phyloP scores from a whole-genome alignment of 2,888 invertebrate genomes.

The Cyrtodaria siliqua region DNA sequence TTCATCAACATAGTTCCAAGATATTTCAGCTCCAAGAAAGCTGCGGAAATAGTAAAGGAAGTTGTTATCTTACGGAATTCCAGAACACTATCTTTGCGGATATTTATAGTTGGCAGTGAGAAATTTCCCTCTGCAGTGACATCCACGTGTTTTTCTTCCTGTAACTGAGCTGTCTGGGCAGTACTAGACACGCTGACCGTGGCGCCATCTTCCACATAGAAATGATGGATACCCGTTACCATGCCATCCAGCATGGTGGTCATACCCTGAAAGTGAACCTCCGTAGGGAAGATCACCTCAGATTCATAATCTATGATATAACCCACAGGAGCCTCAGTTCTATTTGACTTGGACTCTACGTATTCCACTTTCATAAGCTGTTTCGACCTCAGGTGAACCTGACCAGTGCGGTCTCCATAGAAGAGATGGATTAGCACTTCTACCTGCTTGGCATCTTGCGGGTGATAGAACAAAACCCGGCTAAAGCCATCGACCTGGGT shows the following conservation, averaged over 20 bases:
- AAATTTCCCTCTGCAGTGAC: constrained; percentile 73
- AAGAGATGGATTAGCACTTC: constrained; percentile 68
- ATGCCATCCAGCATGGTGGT: constrained; percentile 72
- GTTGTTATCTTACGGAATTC: constrained; percentile 64
- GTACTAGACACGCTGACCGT: constrained; percentile 67
- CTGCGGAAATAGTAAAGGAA: constrained; percentile 69
- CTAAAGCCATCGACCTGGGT: constrained; percentile 71
- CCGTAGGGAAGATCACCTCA: constrained; percentile 75
- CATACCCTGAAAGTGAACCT: constrained; percentile 76
- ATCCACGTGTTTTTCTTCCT: constrained; percentile 62
- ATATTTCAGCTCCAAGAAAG: constrained; percentile 75
- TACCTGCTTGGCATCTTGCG: constrained; percentile 45
- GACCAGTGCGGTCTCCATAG: constrained; percentile 76
- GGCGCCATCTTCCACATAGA: constrained; percentile 73
- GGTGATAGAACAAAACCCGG: constrained; percentile 72
- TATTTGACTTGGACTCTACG: constrained; percentile 72
- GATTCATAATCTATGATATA: constrained; percentile 74
- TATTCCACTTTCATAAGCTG: constrained; percentile 72
- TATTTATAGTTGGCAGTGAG: constrained; percentile 72
- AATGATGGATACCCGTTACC: constrained; percentile 74
- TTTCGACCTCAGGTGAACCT: constrained; percentile 68
- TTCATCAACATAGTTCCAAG: constrained; percentile 72
- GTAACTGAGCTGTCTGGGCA: constrained; percentile 73
- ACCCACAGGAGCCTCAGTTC: constrained; percentile 78
- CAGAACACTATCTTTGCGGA: constrained; percentile 65